These are phyloP conservation scores for Cartodere bifasciata DNA, from an alignment of 2,888 invertebrate species.

Conservation along the genomic window DNA sequence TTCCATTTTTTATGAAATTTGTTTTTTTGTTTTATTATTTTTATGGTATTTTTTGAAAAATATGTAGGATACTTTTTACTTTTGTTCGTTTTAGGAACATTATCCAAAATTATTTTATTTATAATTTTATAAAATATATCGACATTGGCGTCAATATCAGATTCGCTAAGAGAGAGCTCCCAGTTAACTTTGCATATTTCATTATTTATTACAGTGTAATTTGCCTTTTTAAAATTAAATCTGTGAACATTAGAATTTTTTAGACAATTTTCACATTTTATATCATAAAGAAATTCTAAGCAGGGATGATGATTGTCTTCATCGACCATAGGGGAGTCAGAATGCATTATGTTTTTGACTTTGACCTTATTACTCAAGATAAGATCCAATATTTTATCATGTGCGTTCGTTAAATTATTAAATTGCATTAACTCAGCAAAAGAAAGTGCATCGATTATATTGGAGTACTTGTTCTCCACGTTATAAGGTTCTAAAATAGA, in stretches of 20 bases:
- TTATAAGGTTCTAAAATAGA: constrained; percentile 5
- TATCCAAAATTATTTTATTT: background rate
- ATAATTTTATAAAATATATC: constrained; percentile 1
- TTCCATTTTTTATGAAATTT: constrained; percentile 5
- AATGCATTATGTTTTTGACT: background rate
- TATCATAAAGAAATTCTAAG: too few species aligned
- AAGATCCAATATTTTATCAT: constrained; percentile 3
- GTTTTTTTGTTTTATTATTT: constrained; percentile 3
- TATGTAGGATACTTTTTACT: constrained; percentile 3
- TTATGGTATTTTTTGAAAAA: constrained; percentile 6
- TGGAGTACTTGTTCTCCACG: constrained; percentile 4
- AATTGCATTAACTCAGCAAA: constrained; percentile 6
- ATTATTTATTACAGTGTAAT: constrained; percentile 5
- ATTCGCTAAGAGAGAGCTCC: constrained; percentile 1
- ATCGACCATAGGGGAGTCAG: background rate
- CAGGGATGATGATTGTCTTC: background rate
- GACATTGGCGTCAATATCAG: constrained; percentile 2
- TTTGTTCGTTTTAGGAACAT: constrained; percentile 2
- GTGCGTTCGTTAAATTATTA: constrained; percentile 2
- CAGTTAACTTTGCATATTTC: constrained; percentile 1
- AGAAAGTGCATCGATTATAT: constrained; percentile 6
- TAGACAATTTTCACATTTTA: too few species aligned
- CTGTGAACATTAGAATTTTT: constrained; percentile 1
- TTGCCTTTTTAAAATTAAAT: constrained; percentile 4
- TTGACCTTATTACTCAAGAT: constrained; percentile 2